Evolutionary conservation across 2,797 vertebrate genomes (phyloP), one percentile per base, ranked within the genome.

Genomic region (Karalla daura): DNA sequence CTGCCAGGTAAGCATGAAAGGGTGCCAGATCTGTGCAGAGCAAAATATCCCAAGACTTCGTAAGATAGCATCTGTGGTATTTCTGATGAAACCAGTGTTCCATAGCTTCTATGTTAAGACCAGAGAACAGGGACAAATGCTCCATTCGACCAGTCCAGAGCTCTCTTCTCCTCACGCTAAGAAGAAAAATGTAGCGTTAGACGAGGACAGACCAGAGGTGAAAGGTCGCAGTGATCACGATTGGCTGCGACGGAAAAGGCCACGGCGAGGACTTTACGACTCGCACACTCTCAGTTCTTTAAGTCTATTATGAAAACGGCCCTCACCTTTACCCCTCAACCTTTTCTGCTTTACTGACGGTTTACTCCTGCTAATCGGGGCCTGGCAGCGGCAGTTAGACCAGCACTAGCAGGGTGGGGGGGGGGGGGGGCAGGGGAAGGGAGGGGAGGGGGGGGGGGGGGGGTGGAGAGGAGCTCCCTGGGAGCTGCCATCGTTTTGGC

Each of bases 401-500:
- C n/a, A n/a, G n/a, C n/a, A n/a, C n/a, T n/a, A n/a, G n/a, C n/a
- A n/a, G n/a, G n/a, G n/a, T n/a, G n/a, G 61, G 61, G 55, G 24
- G 63, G 27, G 35, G 46, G 18, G 14, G 37, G 17, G 10, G n/a
- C 45, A 52, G 45, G 4, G 25, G 70, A 67, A 68, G 25, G 28
- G 40, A 67, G 39, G 52, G 61, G n/a, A n/a, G n/a, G n/a, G n/a
- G n/a, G n/a, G n/a, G n/a, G n/a, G n/a, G 28, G 40, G 64, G 39
- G 52, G 61, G 43, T 43, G 67, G 47, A 65, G 43, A 24, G 7
- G 15, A 24, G 49, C 52, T 60, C 75, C 79, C 64, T 79, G 56
- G 62, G 74, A 84, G 65, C 69, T 46, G 56, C 35, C 7, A n/a
- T n/a, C n/a, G 23, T 60, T 63, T 78, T 76, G 56, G 82, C 69